These are phyloP conservation scores for Mythimna albipuncta DNA, from an alignment of 2,888 invertebrate species.

Conservation along the genomic window DNA sequence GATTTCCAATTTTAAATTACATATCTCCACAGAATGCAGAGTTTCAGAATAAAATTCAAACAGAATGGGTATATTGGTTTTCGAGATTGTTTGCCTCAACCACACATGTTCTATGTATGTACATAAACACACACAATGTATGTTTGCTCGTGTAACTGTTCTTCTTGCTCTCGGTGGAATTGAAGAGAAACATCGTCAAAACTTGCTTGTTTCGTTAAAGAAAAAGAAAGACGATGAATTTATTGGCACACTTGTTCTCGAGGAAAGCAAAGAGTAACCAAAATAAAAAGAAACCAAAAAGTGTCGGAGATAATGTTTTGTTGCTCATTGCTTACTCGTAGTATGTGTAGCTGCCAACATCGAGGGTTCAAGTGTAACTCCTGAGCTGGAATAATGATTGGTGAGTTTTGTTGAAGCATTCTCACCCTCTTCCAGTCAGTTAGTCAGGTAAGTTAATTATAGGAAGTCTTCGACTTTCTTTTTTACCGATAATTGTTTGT, in stretches of 20 bases:
- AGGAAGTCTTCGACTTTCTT: no score
- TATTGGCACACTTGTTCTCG: conserved; percentile 18
- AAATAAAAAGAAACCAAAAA: not conserved
- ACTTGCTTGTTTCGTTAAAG: conserved; percentile 5
- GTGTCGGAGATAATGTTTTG: not conserved
- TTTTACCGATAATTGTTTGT: no score
- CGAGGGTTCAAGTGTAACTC: not conserved
- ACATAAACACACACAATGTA: not conserved
- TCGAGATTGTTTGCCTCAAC: conserved; percentile 43
- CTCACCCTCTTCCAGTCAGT: not conserved
- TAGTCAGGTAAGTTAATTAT: not conserved
- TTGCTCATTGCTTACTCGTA: not conserved
- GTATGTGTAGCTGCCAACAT: not conserved
- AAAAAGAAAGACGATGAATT: conserved; percentile 21
- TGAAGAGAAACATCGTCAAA: conserved; percentile 49
- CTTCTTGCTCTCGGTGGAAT: conserved; percentile 38
- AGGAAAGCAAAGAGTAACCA: not conserved
- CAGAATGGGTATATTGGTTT: conserved; percentile 37
- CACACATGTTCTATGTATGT: conserved; percentile 14
- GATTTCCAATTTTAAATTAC: conserved; percentile 36
- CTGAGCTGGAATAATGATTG: not conserved
- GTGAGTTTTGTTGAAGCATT: no score
- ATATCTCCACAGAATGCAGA: conserved; percentile 16
- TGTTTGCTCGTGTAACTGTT: conserved; percentile 15
- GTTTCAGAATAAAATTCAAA: conserved; percentile 41